A percentile compares a stretch with the other conserved stretches of the same genome.
These are phyloP conservation scores for Salpingus planirostris DNA, from an alignment of 2,888 invertebrate genomes.

Conservation along the genomic window DNA sequence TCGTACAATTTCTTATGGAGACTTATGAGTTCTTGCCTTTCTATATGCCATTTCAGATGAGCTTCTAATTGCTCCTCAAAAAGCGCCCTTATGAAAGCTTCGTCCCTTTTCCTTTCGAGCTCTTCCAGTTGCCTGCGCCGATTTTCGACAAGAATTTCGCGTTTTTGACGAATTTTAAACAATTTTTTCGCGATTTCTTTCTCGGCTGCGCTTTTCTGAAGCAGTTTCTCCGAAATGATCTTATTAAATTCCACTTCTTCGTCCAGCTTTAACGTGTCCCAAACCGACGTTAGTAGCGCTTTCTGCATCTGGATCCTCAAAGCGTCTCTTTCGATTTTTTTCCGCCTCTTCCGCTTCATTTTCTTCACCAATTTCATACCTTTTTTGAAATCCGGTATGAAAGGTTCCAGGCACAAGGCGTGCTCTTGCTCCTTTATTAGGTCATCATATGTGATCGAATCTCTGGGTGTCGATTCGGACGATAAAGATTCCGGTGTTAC, in stretches of 20 bases:
- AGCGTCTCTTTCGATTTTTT: constrained; percentile 40
- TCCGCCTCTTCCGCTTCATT: constrained; percentile 42
- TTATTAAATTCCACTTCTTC: constrained; percentile 47
- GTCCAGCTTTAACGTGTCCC: constrained; percentile 46
- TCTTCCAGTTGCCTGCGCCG: constrained; percentile 45
- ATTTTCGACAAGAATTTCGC: constrained; percentile 47
- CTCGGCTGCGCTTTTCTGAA: constrained; percentile 56
- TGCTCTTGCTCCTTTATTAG: constrained; percentile 23
- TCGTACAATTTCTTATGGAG: constrained; percentile 45
- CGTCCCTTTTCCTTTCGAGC: constrained; percentile 44
- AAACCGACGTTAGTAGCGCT: constrained; percentile 43
- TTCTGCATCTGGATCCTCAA: constrained; percentile 47
- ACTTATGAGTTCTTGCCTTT: constrained; percentile 2
- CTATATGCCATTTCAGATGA: constrained; percentile 40
- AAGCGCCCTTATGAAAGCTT: constrained; percentile 38
- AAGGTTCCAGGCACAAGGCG: constrained; percentile 16
- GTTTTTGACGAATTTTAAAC: constrained; percentile 52
- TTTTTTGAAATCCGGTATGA: constrained; percentile 23
- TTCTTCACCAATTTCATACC: constrained; percentile 45
- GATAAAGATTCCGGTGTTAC: constrained; percentile 8
- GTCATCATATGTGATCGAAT: too few species aligned
- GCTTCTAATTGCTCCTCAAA: constrained; percentile 39
- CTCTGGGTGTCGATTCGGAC: too few species aligned
- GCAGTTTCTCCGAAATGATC: constrained; percentile 47
- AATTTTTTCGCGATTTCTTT: constrained; percentile 57